Evolutionary conservation across 2,113 vertebrate species (phyloP).

Genomic region (Megaceryle torquata): DNA sequence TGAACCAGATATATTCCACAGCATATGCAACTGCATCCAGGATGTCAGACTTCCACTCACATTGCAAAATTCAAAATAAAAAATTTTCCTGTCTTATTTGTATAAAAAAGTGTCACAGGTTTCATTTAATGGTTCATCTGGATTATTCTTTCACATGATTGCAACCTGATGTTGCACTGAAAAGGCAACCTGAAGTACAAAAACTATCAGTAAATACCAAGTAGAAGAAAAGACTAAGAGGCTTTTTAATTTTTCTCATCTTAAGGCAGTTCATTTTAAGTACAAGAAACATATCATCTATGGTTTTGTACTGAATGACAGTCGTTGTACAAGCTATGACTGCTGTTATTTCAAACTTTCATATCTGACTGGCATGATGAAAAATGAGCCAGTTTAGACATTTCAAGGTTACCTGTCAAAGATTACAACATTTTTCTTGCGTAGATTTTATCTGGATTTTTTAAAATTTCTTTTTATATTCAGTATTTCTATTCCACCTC

Average conservation of each 20-base stretch:
- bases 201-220: background rate
- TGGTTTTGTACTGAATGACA: background rate
- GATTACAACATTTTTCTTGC: background rate
- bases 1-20: background rate
- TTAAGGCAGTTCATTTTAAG: background rate
- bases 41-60: background rate
- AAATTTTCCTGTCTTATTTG: no score
- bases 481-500: background rate
- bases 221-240: background rate
- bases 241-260: background rate
- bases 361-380: background rate
- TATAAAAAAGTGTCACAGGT: background rate
- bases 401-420: background rate
- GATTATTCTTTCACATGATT: background rate
- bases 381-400: background rate
- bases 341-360: background rate
- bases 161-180: background rate
- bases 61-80: background rate
- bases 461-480: background rate
- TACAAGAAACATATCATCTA: background rate
- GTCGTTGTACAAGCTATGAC: background rate
- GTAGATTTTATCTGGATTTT: background rate
- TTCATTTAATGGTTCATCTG: background rate
- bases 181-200: background rate
- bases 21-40: background rate